Base-by-base conservation (phyloP, 2,797 vertebrate genomes). In the Gymnothorax reevesii region DNA sequence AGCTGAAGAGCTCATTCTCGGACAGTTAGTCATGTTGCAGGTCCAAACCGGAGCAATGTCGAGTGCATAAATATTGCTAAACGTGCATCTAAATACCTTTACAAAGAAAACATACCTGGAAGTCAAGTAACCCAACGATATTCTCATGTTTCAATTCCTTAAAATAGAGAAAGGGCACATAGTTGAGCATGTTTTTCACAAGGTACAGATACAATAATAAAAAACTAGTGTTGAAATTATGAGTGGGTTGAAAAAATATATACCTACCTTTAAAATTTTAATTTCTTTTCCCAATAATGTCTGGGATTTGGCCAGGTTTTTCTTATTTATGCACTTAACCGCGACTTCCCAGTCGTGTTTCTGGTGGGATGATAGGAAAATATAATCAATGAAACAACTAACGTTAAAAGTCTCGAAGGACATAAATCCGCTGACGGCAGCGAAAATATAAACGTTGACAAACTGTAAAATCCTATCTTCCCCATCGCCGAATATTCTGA, bases 281-380 rank as follows among this genome's bases (percentile, higher is more conserved):
- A 99, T 99, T 91, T 99, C 99, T 94, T 99, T 99, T 66, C 97
- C 97, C 85, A 99, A 94, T 59, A 99, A 94, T n/a, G 97, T 96
- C 90, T 99, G 97, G 3, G 98, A 99, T 91, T 99, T 99, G 89
- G 97, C 97, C 88, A 99, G 88, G 89, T 98, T 99, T 90, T 98
- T 99, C 96, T 98, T 99, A 93, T 98, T 99, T 88, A 99, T 99
- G 88, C 98, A 99, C 91, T 99, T 99, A 86, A 99, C 97, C 1
- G 99, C 99, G 88, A 99, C 98, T 92, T 98, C 97, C 93, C 96
- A 94, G 87, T 98, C 95, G 79, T 95, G 97, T 94, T 97, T 99
- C 98, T 99, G 93, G 4, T 73, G 80, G 77, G 6, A 92, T 85
- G 84, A 83, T 33, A 10, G 12, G 8, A 2, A 25, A 84, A 64